Base-by-base conservation (phyloP, 2,797 vertebrate genomes). In the Myotis planiceps region DNA sequence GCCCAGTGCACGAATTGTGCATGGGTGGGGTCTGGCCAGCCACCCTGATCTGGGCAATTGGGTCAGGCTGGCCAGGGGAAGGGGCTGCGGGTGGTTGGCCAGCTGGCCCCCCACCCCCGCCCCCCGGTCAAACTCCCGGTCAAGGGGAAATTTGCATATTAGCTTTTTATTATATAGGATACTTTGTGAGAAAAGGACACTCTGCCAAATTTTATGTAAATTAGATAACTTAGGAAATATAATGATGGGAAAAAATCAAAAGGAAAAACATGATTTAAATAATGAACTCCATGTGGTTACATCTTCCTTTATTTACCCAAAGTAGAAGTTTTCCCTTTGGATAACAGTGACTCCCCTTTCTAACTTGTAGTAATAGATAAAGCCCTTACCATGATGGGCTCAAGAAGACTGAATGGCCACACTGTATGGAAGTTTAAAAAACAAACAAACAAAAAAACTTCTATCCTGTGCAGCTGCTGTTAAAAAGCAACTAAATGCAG, bases 271-370 rank as follows among this genome's bases (percentile, higher is more conserved):
- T 45, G 9, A 65, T 82, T 34, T 47, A 82, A 65, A 65, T 66
- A 74, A 49, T 69, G 49, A 90, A 79, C 27, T 79, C 19, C 13
- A 75, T 25, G 74, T 93, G 63, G 23, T 78, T 80, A 51, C 25
- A 92, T 90, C 84, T 96, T 79, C 68, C 34, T 94, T 96, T 90
- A 53, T 90, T 93, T 32, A 95, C 29, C 29, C 18, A 96, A 92
- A 12, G 25, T 78, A 90, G n/a, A 92, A 68, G 53, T 25, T 92
- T 92, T 78, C 86, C 71, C 34, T 53, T 66, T 87, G 58, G 42
- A n/a, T 63, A 92, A 86, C 34, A 90, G 58, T 23, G 51, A 74
- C 27, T 68, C 19, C 14, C 14, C 71, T 86, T 93, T 96, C 39
- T 83, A 81, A 85, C 18, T 85, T 63, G 23, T 49, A 19, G 49